These are phyloP conservation scores for Stomorhina lunata DNA, from an alignment of 2,888 invertebrate genomes.

Conservation along the genomic window DNA sequence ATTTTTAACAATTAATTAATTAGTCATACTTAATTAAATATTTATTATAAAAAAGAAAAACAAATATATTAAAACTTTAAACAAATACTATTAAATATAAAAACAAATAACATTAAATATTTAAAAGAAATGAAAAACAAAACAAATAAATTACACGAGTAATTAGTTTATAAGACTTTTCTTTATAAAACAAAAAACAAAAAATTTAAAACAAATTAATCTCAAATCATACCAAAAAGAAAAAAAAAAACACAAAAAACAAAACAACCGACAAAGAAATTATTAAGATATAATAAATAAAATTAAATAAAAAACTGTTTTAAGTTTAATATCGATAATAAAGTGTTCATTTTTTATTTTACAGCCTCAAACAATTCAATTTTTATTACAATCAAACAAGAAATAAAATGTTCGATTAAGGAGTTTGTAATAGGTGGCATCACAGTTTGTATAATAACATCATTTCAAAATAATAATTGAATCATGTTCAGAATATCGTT, in stretches of 20 bases:
- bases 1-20: constrained; percentile 54
- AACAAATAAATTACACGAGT: constrained; percentile 55
- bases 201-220: constrained; percentile 36
- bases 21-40: constrained; percentile 38
- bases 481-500: too few species aligned
- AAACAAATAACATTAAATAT: constrained; percentile 10
- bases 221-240: constrained; percentile 50
- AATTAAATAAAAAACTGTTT: constrained; percentile 58
- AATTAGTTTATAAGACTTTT: constrained; percentile 59
- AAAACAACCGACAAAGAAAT: background rate
- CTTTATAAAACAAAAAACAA: constrained; percentile 46
- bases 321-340: constrained; percentile 64
- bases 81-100: constrained; percentile 3
- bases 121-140: background rate
- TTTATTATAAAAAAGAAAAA: constrained; percentile 9
- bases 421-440: too few species aligned
- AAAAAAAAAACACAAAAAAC: background rate
- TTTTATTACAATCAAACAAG: background rate
- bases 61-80: constrained; percentile 2
- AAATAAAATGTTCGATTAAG: too few species aligned
- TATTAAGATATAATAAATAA: constrained; percentile 7
- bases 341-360: constrained; percentile 55
- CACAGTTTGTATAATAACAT: too few species aligned
- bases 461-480: too few species aligned
- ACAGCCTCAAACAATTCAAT: constrained; percentile 1